Evolutionary conservation across 2,888 invertebrate genomes (phyloP).

Genomic region (Caenorhabditis drosophilae): DNA sequence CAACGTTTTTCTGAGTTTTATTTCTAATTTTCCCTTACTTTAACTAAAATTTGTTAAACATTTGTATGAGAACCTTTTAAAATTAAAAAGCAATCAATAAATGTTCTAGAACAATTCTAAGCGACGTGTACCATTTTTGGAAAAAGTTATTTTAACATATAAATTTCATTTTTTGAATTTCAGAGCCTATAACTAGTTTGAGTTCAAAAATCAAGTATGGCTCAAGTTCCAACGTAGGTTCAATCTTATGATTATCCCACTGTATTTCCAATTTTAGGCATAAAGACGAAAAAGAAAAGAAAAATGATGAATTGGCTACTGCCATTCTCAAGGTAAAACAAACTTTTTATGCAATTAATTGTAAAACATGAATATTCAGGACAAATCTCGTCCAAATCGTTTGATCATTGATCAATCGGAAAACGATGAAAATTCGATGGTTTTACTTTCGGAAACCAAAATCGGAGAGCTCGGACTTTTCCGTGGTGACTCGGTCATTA

Average conservation of each 20-base stretch:
- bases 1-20: background rate
- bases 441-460: conserved; percentile 93
- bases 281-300: conserved; percentile 55
- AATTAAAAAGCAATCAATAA: too few species aligned
- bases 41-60: too few species aligned
- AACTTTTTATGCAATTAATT: background rate
- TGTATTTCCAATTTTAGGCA: background rate
- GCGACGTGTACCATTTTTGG: too few species aligned
- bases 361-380: conserved; percentile 3
- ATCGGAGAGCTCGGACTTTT: conserved; percentile 98
- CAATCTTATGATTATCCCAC: background rate
- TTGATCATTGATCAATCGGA: conserved; percentile 70
- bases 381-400: conserved; percentile 34
- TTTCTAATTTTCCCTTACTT: too few species aligned
- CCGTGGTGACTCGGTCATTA: conserved; percentile 92
- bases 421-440: conserved; percentile 97
- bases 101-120: too few species aligned
- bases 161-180: too few species aligned
- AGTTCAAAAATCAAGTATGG: background rate
- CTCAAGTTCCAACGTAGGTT: conserved; percentile 2
- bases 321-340: conserved; percentile 91
- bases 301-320: conserved; percentile 84
- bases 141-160: too few species aligned
- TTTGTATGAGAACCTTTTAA: too few species aligned
- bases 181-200: background rate